Percentiles rank a stretch among this genome's conserved stretches.
These are phyloP conservation scores for Ditylenchus dipsaci DNA, from an alignment of 1,140 invertebrate genomes.

Conservation along the genomic window DNA sequence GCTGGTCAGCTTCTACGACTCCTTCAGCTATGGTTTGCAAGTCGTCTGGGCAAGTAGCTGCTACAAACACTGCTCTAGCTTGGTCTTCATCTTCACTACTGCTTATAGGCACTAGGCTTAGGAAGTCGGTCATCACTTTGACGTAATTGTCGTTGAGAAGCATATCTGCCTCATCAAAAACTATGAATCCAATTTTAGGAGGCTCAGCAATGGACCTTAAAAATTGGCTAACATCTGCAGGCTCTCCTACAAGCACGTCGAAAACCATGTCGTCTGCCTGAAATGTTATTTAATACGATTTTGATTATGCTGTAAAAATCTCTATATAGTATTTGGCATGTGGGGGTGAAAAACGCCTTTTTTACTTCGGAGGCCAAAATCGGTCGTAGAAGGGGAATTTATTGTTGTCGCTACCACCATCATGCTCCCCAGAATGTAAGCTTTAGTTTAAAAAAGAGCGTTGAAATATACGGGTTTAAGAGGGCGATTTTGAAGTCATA, in stretches of 20 bases:
- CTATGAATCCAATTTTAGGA: conserved; percentile 64
- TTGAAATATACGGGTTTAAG: no score
- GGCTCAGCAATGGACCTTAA: background rate
- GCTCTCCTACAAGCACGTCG: conserved; percentile 30
- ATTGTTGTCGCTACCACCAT: no score
- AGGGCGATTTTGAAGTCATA: no score
- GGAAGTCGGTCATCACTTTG: conserved; percentile 67
- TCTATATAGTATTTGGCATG: no score
- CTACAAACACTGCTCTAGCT: conserved; percentile 22
- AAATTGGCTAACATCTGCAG: conserved; percentile 11
- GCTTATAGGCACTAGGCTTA: conserved; percentile 65
- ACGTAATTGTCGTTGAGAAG: conserved; percentile 81
- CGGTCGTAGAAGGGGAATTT: no score
- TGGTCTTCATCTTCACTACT: conserved; percentile 9
- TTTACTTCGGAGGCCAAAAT: no score
- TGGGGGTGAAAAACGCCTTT: no score
- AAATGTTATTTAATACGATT: background rate
- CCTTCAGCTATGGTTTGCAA: conserved; percentile 30
- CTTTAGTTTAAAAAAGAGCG: no score
- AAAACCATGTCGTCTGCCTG: background rate
- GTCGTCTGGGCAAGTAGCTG: conserved; percentile 34
- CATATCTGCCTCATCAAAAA: conserved; percentile 89
- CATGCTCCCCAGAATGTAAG: no score
- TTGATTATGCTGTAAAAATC: background rate
- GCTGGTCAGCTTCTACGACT: conserved; percentile 21